Conservation (phyloP, 2,888 invertebrate species). For the Protophormia terraenovae region DNA sequence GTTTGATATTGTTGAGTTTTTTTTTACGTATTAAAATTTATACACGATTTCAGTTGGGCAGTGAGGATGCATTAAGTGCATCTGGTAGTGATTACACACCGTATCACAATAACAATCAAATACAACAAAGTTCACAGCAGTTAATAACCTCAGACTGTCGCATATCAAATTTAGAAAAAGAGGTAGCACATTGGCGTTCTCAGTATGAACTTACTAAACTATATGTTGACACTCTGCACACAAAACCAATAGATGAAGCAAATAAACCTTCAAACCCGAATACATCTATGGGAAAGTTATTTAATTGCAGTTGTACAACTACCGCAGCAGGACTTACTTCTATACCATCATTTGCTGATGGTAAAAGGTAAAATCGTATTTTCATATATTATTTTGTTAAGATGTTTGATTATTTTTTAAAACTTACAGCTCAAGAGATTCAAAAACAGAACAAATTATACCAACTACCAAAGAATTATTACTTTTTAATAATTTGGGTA, state of each 20-base stretch:
- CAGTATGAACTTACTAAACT: constrained; percentile 87
- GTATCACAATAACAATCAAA: constrained; percentile 68
- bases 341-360: constrained; percentile 71
- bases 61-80: constrained; percentile 85
- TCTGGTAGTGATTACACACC: constrained; percentile 80
- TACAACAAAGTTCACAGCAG: constrained; percentile 33
- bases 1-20: constrained; percentile 11
- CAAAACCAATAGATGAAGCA: constrained; percentile 6
- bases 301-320: constrained; percentile 75
- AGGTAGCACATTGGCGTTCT: constrained; percentile 88
- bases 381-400: not conserved
- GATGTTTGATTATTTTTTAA: too few species aligned
- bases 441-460: constrained; percentile 71
- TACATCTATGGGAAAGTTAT: constrained; percentile 71
- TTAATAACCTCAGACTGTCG: constrained; percentile 78
- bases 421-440: constrained; percentile 70
- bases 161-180: constrained; percentile 84
- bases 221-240: constrained; percentile 66
- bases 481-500: constrained; percentile 79
- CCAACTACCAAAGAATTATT: constrained; percentile 78
- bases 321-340: constrained; percentile 78
- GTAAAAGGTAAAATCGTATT: constrained; percentile 65
- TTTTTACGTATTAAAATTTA: not conserved
- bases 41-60: constrained; percentile 82
- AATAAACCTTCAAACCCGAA: not conserved